Evolutionary conservation across 1,140 invertebrate genomes (phyloP).

Genomic region (Holotrichia oblita): DNA sequence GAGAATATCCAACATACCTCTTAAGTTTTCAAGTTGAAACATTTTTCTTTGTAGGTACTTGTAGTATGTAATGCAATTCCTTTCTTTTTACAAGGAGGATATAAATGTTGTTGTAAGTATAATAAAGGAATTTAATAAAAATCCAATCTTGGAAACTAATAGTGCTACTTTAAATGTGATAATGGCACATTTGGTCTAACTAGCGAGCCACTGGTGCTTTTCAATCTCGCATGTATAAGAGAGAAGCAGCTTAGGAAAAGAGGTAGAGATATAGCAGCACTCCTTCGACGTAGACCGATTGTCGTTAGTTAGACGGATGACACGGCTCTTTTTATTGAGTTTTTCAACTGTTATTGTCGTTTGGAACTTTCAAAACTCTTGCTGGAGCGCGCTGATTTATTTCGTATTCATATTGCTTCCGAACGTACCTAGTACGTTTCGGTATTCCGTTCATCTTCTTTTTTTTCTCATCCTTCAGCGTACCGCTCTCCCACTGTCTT

Average conservation of each 20-base stretch:
- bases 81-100: too few species aligned
- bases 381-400: slow-evolving; percentile 22
- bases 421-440: slow-evolving; percentile 18
- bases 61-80: too few species aligned
- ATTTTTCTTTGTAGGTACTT: too few species aligned
- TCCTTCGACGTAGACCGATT: slow-evolving; percentile 1
- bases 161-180: too few species aligned
- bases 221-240: background rate
- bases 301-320: slow-evolving; percentile 38
- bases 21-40: too few species aligned
- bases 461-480: background rate
- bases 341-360: slow-evolving; percentile 39
- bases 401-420: slow-evolving; percentile 27
- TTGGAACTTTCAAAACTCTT: slow-evolving; percentile 28
- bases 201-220: too few species aligned
- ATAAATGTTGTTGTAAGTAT: too few species aligned
- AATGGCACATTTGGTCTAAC: too few species aligned
- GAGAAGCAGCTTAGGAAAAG: background rate
- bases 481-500: background rate
- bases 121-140: too few species aligned
- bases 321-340: slow-evolving; percentile 39
- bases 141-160: too few species aligned
- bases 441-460: background rate
- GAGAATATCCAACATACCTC: too few species aligned
- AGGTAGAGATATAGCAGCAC: background rate